Percentiles rank a stretch among this genome's conserved stretches.
Evolutionary conservation across 1,140 invertebrate genomes (phyloP).

Genomic region (Drosophila lini): DNA sequence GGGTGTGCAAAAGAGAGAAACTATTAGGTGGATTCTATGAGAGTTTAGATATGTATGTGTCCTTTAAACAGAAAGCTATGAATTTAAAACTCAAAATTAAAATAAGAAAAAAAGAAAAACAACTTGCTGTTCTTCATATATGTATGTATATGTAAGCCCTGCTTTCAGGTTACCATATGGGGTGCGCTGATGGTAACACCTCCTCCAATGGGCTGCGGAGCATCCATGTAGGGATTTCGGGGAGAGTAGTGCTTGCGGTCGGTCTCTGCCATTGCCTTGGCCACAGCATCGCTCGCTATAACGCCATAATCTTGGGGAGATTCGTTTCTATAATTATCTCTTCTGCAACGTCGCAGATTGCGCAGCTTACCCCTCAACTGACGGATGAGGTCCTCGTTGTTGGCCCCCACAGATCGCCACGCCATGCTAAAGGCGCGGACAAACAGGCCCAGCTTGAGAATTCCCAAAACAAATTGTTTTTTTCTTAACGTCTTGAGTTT

Average conservation of each 20-base stretch:
- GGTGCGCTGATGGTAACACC: constrained; percentile 98
- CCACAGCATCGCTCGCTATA: constrained; percentile 91
- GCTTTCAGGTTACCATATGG: constrained; percentile 92
- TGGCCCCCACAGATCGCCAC: constrained; percentile 93
- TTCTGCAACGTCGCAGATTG: background rate
- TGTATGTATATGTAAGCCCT: background rate
- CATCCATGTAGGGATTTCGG: constrained; percentile 92
- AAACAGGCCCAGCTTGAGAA: constrained; percentile 61
- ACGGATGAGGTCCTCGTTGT: constrained; percentile 93
- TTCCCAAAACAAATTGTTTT: constrained; percentile 18
- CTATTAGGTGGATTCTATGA: background rate
- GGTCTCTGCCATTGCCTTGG: constrained; percentile 92
- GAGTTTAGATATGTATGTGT: no score
- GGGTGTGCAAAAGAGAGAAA: background rate
- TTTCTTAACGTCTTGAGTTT: constrained; percentile 32
- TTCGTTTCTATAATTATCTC: constrained; percentile 41
- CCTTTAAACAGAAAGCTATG: no score
- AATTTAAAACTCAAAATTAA: no score
- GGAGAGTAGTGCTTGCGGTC: constrained; percentile 91
- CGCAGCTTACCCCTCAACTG: constrained; percentile 90
- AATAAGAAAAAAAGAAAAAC: no score
- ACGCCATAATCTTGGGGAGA: constrained; percentile 91
- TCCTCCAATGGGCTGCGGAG: constrained; percentile 94
- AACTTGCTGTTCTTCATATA: background rate
- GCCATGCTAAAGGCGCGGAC: constrained; percentile 85